These are phyloP conservation scores for Dicyrtoma fusca DNA, from an alignment of 2,888 invertebrate genomes.

Conservation along the genomic window DNA sequence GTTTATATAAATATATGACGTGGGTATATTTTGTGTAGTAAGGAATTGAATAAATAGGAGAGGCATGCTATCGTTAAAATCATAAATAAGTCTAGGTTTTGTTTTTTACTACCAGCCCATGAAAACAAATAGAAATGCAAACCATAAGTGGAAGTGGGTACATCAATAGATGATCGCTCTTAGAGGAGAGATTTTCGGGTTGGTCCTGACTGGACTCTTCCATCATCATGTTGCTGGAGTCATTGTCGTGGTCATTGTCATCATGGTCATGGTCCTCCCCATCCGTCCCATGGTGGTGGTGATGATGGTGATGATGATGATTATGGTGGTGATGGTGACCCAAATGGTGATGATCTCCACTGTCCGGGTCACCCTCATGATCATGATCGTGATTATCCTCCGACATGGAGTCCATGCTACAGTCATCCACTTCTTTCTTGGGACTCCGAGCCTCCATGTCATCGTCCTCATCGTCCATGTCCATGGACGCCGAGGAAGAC, in stretches of 20 bases:
- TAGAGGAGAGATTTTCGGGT: conserved; percentile 76
- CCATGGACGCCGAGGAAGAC: conserved; percentile 62
- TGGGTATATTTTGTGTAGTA: no score
- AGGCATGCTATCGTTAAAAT: no score
- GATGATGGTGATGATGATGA: no score
- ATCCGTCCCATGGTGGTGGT: no score
- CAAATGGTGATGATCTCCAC: no score
- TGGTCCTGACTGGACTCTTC: conserved; percentile 67
- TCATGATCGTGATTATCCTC: conserved; percentile 41
- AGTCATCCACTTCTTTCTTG: conserved; percentile 32
- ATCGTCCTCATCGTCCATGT: conserved; percentile 61
- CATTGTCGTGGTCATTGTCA: conserved; percentile 3
- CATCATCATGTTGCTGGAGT: conserved; percentile 25
- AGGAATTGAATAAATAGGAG: no score
- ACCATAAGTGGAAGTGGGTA: conserved; percentile 47
- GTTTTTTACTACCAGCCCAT: no score
- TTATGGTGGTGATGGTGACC: no score
- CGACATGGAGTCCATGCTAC: conserved; percentile 39
- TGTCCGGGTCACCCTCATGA: conserved; percentile 17
- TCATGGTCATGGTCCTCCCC: background rate
- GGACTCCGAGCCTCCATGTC: conserved; percentile 58
- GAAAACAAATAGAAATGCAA: conserved; percentile 29
- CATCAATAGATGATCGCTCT: conserved; percentile 56
- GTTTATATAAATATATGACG: no score
- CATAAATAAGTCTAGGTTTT: no score